Conservation (phyloP, 2,888 invertebrate genomes). For the Dryobota labecula region DNA sequence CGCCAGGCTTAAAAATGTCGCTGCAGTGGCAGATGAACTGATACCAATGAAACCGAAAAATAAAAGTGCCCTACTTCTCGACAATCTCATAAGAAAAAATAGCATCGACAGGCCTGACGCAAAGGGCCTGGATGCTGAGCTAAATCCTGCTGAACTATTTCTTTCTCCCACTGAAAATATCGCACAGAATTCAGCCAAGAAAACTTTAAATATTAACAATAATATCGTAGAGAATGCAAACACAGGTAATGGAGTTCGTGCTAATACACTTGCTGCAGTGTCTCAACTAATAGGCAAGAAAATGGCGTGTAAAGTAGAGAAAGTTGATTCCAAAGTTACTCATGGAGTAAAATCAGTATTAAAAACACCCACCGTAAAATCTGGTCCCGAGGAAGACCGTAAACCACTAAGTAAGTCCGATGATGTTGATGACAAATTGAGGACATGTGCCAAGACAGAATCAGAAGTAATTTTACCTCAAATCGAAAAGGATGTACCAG, state of each 20-base stretch:
- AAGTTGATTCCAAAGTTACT: slow-evolving; percentile 83
- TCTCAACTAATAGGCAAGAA: slow-evolving; percentile 85
- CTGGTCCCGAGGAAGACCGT: slow-evolving; percentile 74
- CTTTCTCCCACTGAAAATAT: slow-evolving; percentile 82
- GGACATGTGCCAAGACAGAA: slow-evolving; percentile 60
- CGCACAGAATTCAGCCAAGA: slow-evolving; percentile 81
- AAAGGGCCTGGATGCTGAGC: slow-evolving; percentile 82
- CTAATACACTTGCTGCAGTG: slow-evolving; percentile 84
- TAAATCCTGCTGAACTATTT: slow-evolving; percentile 87
- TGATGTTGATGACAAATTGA: slow-evolving; percentile 61
- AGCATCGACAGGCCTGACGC: slow-evolving; percentile 89
- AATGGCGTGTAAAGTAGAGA: slow-evolving; percentile 83
- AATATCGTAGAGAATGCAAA: slow-evolving; percentile 84
- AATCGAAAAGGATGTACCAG: slow-evolving; percentile 63
- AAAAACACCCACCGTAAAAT: slow-evolving; percentile 80
- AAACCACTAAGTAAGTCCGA: slow-evolving; percentile 68
- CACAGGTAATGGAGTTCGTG: slow-evolving; percentile 79
- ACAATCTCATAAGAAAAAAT: slow-evolving; percentile 90
- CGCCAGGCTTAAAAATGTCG: slow-evolving; percentile 74
- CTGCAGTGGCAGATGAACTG: slow-evolving; percentile 72
- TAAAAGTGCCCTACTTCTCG: slow-evolving; percentile 88
- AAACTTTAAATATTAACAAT: slow-evolving; percentile 87
- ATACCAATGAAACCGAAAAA: slow-evolving; percentile 81
- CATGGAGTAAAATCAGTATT: slow-evolving; percentile 85
- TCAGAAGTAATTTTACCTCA: slow-evolving; percentile 54